Percentiles rank a stretch among this genome's conserved stretches.
These are phyloP conservation scores for Anoura caudifer DNA, from an alignment of 2,113 vertebrate genomes.

Conservation along the genomic window DNA sequence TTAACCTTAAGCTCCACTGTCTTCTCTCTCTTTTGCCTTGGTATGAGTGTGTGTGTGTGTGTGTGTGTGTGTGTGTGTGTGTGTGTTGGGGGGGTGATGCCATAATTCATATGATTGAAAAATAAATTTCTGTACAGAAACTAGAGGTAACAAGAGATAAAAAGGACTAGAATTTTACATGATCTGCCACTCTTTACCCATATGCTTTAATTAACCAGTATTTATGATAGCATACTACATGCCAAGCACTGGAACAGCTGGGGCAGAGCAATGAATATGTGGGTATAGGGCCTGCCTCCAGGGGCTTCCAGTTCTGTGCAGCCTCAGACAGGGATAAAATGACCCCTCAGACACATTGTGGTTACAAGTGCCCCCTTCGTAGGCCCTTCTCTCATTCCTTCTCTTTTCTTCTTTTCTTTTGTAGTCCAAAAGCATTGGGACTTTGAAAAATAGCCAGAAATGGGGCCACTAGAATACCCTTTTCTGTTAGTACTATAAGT, in stretches of 20 bases:
- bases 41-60: background rate
- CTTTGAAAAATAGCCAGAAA: background rate
- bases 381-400: background rate
- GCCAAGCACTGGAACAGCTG: background rate
- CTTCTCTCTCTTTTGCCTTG: background rate
- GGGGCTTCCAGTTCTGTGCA: rapidly evolving
- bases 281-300: background rate
- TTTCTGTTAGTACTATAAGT: background rate
- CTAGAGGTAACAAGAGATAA: background rate
- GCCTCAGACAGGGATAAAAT: background rate
- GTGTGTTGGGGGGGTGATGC: background rate
- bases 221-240: background rate
- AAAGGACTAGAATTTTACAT: background rate
- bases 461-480: background rate
- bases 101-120: background rate
- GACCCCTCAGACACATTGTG: background rate
- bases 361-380: background rate
- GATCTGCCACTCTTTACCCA: background rate
- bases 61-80: background rate
- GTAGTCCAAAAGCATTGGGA: background rate
- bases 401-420: background rate
- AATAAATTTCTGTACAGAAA: background rate
- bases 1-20: background rate
- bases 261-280: background rate
- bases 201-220: background rate